A percentile compares a stretch with the other conserved stretches of the same genome.
Conservation (phyloP, 2,113 vertebrate genomes). For the Eubucco bourcierii region DNA sequence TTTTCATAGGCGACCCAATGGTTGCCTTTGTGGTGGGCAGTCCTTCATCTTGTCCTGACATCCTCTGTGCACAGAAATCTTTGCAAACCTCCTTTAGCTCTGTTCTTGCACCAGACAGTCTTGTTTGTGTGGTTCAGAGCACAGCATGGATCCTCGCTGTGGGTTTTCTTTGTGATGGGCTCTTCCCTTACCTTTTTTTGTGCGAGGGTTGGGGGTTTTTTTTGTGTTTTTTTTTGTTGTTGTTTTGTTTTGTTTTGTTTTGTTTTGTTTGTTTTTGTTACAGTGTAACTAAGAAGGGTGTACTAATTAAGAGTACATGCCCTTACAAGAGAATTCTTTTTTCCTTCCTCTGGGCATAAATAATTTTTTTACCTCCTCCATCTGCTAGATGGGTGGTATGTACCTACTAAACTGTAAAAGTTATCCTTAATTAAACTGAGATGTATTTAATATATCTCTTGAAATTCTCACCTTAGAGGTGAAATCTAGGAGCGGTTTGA, state of each 20-base stretch:
- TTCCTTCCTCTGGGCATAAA: neutral
- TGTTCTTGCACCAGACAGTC: neutral
- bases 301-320: neutral
- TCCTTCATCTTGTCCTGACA: neutral
- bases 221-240: no score
- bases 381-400: neutral
- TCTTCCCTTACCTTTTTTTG: neutral
- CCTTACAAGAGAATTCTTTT: neutral
- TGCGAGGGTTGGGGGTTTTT: no score
- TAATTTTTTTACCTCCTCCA: neutral
- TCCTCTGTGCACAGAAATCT: fast-evolving
- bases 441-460: neutral
- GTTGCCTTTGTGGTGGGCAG: neutral
- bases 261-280: neutral
- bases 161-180: neutral
- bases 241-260: neutral
- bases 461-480: neutral
- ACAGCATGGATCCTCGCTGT: neutral
- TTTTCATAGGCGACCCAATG: neutral
- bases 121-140: neutral
- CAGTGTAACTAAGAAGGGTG: neutral
- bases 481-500: neutral
- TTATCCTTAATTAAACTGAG: neutral
- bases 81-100: neutral
- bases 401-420: neutral